Evolutionary conservation across 2,888 invertebrate species (phyloP).

Genomic region (Lasiommata megera): DNA sequence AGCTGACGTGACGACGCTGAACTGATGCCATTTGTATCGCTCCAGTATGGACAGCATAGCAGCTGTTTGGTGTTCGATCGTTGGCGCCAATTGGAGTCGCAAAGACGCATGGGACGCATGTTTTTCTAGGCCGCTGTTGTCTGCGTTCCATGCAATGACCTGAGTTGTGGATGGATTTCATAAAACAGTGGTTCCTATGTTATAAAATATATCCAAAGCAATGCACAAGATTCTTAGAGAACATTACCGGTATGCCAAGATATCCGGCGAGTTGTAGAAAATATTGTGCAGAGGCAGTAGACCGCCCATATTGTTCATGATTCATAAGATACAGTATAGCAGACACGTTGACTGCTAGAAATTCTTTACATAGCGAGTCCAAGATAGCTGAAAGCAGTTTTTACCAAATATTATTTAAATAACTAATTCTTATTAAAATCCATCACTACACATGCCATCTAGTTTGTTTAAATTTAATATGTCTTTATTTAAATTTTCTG

Average conservation of each 20-base stretch:
- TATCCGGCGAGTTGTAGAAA: constrained; percentile 96
- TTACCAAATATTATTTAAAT: constrained; percentile 1
- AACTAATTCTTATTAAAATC: no score
- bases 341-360: constrained; percentile 93
- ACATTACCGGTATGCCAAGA: constrained; percentile 92
- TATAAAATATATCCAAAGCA: constrained; percentile 4
- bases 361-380: constrained; percentile 93
- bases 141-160: constrained; percentile 98
- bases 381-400: constrained; percentile 87
- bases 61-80: constrained; percentile 97
- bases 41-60: constrained; percentile 97
- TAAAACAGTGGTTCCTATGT: background rate
- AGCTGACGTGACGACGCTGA: constrained; percentile 95
- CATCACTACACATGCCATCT: background rate
- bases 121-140: constrained; percentile 93
- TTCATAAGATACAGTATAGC: constrained; percentile 97
- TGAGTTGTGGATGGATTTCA: constrained; percentile 40
- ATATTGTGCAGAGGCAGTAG: constrained; percentile 96
- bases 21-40: constrained; percentile 98
- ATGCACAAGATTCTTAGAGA: constrained; percentile 37
- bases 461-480: background rate
- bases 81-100: constrained; percentile 96
- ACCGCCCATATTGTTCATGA: constrained; percentile 95
- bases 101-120: constrained; percentile 93
- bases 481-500: background rate